phyloP scores from a whole-genome alignment of 2,113 vertebrate genomes.

The Suricata suricatta region DNA sequence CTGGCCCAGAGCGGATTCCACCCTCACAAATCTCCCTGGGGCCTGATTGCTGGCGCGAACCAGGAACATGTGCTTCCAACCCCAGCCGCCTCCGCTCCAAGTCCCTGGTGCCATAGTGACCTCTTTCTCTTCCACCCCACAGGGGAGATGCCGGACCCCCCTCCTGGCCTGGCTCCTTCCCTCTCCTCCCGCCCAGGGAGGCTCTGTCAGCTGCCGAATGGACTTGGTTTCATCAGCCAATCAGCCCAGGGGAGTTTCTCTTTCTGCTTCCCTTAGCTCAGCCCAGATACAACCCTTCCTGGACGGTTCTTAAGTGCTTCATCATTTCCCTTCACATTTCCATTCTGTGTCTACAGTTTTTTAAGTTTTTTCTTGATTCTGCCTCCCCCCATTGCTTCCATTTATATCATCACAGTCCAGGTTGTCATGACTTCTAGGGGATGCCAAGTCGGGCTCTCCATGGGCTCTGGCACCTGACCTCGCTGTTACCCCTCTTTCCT shows the following conservation, averaged over 20 bases:
- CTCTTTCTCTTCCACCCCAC: background rate
- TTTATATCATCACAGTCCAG: background rate
- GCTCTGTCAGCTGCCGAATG: background rate
- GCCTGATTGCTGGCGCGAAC: fast-evolving
- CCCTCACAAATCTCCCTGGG: fast-evolving
- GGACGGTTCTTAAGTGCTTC: background rate
- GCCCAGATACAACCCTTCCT: background rate
- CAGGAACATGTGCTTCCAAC: background rate
- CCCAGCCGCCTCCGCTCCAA: background rate
- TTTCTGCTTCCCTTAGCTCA: background rate
- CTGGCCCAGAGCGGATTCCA: background rate
- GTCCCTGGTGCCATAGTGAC: background rate
- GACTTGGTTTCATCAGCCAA: background rate
- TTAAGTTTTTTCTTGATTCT: background rate
- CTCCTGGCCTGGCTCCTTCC: background rate
- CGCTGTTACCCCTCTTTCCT: background rate
- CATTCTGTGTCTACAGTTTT: background rate
- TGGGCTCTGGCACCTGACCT: background rate
- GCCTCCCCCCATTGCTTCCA: background rate
- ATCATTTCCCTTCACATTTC: background rate
- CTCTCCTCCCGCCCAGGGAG: background rate
- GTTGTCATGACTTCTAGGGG: background rate
- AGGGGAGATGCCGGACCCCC: background rate
- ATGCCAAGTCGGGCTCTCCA: background rate
- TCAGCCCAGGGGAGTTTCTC: background rate